These are phyloP conservation scores for Drosophila pegasa DNA, from an alignment of 2,888 invertebrate genomes.

Conservation along the genomic window DNA sequence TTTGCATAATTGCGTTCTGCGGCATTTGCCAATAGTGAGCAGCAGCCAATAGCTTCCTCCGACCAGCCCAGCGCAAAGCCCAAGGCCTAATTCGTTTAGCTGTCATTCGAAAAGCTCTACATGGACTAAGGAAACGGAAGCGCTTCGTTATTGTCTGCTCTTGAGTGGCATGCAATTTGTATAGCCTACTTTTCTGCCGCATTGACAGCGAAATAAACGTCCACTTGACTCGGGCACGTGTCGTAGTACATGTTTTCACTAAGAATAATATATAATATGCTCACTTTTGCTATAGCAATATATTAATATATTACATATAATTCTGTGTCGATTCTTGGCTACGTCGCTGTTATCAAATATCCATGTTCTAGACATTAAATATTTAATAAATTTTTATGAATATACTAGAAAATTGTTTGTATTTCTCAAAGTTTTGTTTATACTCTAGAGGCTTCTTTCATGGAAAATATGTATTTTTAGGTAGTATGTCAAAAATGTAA, in stretches of 20 bases:
- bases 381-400: too few species aligned
- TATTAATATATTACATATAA: too few species aligned
- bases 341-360: too few species aligned
- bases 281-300: too few species aligned
- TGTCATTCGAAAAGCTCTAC: conserved; percentile 1
- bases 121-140: conserved; percentile 13
- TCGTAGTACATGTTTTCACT: too few species aligned
- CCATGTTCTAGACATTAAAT: too few species aligned
- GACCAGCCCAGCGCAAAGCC: not conserved
- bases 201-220: not conserved
- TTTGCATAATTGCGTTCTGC: conserved; percentile 45
- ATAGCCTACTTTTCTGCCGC: conserved; percentile 36
- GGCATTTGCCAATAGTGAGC: conserved; percentile 6
- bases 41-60: not conserved
- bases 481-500: too few species aligned
- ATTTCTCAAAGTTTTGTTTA: not conserved
- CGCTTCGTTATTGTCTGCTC: conserved; percentile 30
- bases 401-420: too few species aligned
- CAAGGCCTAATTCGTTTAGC: not conserved
- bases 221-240: not conserved
- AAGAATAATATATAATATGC: too few species aligned
- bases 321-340: too few species aligned
- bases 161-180: conserved; percentile 32
- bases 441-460: not conserved
- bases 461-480: too few species aligned